Percentiles rank a stretch among this genome's conserved stretches.
Conservation (phyloP, 2,113 vertebrate species). For the Chauna torquata region DNA sequence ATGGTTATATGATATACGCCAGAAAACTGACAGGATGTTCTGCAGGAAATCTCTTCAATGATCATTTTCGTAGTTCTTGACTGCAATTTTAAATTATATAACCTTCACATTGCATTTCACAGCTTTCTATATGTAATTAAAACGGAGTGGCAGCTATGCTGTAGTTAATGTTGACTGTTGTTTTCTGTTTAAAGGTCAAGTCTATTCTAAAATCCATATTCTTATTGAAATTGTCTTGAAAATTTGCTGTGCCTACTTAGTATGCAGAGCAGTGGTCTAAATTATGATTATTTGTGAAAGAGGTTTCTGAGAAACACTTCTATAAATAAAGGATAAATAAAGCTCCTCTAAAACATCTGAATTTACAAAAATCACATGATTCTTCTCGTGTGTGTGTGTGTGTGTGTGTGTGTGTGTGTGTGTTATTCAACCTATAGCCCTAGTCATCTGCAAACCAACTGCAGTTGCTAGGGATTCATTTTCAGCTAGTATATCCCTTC, state of each 20-base stretch:
- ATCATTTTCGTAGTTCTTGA: neutral
- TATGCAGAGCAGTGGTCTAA: slow-evolving; percentile 20
- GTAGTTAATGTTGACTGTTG: slow-evolving; percentile 38
- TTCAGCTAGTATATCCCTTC: slow-evolving; percentile 4
- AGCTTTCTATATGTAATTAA: slow-evolving; percentile 35
- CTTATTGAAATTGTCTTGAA: slow-evolving; percentile 27
- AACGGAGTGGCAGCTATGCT: slow-evolving; percentile 38
- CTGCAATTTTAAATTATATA: slow-evolving; percentile 28
- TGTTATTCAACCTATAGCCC: slow-evolving; percentile 36
- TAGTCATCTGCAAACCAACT: slow-evolving; percentile 38
- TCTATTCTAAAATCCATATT: slow-evolving; percentile 59
- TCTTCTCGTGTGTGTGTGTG: neutral
- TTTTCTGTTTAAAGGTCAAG: slow-evolving; percentile 67
- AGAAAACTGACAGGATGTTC: slow-evolving; percentile 31
- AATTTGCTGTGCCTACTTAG: slow-evolving; percentile 25
- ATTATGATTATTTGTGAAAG: slow-evolving; percentile 47
- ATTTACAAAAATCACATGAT: neutral
- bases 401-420: neutral
- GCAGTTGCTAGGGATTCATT: slow-evolving; percentile 38
- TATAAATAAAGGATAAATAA: slow-evolving; percentile 59
- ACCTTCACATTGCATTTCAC: slow-evolving; percentile 38
- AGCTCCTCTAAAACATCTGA: slow-evolving; percentile 10
- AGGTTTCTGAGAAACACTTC: slow-evolving; percentile 34
- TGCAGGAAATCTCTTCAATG: slow-evolving; percentile 23
- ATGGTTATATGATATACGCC: slow-evolving; percentile 6